Conservation (phyloP, 2,888 invertebrate species). For the Rhagium mordax region DNA sequence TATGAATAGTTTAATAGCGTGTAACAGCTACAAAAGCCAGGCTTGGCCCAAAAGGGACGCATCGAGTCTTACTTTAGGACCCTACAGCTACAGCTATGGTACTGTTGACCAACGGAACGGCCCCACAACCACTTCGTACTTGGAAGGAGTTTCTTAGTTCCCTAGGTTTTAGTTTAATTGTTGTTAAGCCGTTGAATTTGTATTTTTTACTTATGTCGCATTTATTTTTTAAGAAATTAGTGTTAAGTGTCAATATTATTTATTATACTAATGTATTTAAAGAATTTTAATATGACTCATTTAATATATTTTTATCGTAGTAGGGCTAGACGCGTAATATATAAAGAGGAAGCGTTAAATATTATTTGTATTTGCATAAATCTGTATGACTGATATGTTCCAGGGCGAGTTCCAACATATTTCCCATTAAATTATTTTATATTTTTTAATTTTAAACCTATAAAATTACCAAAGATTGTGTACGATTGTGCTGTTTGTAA, state of each 20-base stretch:
- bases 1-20: constrained; percentile 83
- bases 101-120: constrained; percentile 66
- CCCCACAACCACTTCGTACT: constrained; percentile 50
- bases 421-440: too few relatives aligned
- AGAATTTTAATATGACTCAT: background rate
- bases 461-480: too few relatives aligned
- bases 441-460: too few relatives aligned
- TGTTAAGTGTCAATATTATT: background rate
- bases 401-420: too few relatives aligned
- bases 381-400: too few relatives aligned
- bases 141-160: constrained; percentile 61
- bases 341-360: too few relatives aligned
- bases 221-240: background rate
- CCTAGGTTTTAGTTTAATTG: background rate
- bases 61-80: constrained; percentile 65
- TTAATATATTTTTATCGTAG: background rate
- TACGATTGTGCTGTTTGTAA: too few relatives aligned
- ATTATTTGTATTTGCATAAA: too few relatives aligned
- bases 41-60: constrained; percentile 70
- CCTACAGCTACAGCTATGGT: constrained; percentile 74
- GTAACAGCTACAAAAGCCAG: constrained; percentile 83
- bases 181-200: background rate
- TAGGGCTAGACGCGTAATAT: too few relatives aligned
- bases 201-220: background rate
- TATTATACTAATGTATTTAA: background rate